phyloP scores from a whole-genome alignment of 2,888 invertebrate species.

The Pandemis heparana region DNA sequence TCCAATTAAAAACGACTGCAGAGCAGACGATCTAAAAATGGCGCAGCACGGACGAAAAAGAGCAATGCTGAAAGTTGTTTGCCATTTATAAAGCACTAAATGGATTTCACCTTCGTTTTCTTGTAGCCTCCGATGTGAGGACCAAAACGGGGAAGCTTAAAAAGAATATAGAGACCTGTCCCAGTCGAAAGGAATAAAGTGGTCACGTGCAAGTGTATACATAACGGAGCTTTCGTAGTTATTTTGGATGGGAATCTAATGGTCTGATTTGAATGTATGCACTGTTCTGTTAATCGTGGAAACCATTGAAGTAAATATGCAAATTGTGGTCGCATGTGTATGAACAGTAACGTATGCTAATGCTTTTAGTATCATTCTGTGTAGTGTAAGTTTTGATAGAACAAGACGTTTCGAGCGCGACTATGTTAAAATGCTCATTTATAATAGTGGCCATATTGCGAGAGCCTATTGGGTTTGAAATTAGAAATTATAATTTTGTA shows the following conservation, averaged over 20 bases:
- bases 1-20: background rate
- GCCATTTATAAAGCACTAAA: slow-evolving; percentile 3
- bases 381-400: no score
- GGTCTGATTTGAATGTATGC: background rate
- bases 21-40: slow-evolving; percentile 16
- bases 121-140: background rate
- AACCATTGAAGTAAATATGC: background rate
- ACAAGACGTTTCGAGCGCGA: no score
- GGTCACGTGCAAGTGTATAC: background rate
- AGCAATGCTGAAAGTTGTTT: background rate
- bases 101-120: slow-evolving; percentile 12
- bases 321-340: no score
- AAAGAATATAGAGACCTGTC: background rate
- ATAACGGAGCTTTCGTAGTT: background rate
- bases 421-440: no score
- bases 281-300: background rate
- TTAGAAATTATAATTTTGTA: no score
- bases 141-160: background rate
- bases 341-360: no score
- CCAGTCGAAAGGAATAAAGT: background rate
- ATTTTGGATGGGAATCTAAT: background rate
- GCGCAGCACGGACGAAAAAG: slow-evolving; percentile 8
- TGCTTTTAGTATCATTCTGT: no score
- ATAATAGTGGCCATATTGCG: no score
- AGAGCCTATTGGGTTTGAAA: no score